phyloP scores from a whole-genome alignment of 2,888 invertebrate species.

The Microctonus hyperodae region DNA sequence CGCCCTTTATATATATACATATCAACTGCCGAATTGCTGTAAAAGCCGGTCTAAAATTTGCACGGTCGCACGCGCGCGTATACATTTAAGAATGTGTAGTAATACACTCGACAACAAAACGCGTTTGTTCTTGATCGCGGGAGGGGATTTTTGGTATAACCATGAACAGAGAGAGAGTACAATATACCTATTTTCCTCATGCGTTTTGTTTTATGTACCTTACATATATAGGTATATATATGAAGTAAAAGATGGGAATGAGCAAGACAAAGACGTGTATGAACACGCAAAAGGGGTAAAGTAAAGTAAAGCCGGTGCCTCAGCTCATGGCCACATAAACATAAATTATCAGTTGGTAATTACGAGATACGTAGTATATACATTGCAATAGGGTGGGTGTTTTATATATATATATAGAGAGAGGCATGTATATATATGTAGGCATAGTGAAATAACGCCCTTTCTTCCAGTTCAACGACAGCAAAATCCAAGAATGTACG shows the following conservation, averaged over 20 bases:
- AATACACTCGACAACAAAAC: conserved; percentile 53
- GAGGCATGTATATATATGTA: too few species aligned
- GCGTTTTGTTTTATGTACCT: too few species aligned
- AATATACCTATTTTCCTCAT: too few species aligned
- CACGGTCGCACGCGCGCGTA: conserved; percentile 34
- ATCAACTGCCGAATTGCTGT: conserved; percentile 15
- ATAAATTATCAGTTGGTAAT: conserved; percentile 64
- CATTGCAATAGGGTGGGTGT: conserved; percentile 8
- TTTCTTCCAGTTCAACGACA: conserved; percentile 42
- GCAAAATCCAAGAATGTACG: conserved; percentile 22
- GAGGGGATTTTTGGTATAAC: background rate
- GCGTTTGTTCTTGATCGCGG: background rate
- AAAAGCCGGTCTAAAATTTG: conserved; percentile 28
- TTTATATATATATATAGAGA: background rate
- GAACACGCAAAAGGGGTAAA: conserved; percentile 56
- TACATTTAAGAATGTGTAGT: conserved; percentile 41
- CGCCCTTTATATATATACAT: conserved; percentile 21
- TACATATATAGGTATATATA: too few species aligned
- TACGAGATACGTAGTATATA: conserved; percentile 55
- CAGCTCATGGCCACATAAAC: conserved; percentile 59
- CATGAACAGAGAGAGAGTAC: background rate
- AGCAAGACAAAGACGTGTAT: conserved; percentile 21
- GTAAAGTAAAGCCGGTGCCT: conserved; percentile 52
- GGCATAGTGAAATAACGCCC: conserved; percentile 32
- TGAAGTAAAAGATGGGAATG: too few species aligned